Conservation (phyloP, 1,140 invertebrate species). For the Harpegnathos saltator region DNA sequence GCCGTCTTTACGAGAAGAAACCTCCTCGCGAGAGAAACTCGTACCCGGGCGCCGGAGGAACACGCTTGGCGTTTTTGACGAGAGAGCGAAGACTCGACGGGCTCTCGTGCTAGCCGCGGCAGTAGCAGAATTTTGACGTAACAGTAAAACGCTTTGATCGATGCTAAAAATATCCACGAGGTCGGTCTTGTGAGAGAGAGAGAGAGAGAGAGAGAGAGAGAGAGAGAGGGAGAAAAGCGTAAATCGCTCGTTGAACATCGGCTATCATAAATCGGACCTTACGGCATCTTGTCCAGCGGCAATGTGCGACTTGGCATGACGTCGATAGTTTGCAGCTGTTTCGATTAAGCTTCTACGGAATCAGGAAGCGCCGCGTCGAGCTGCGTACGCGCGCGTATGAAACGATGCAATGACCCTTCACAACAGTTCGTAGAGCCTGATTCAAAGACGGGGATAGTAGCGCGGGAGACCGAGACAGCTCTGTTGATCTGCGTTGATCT, state of each 20-base stretch:
- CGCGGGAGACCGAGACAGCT: slow-evolving; percentile 9
- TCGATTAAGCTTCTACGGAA: slow-evolving; percentile 49
- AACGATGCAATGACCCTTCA: slow-evolving; percentile 39
- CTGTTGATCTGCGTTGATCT: neutral
- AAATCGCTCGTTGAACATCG: slow-evolving; percentile 20
- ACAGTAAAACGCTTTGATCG: neutral
- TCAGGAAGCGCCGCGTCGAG: slow-evolving; percentile 50
- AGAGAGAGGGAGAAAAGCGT: too few species aligned
- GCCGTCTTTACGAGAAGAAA: neutral
- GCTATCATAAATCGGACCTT: slow-evolving; percentile 33
- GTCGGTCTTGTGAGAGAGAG: neutral
- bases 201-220: too few species aligned
- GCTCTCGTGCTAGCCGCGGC: neutral
- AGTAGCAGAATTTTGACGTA: neutral
- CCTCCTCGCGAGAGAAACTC: neutral
- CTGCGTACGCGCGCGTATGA: slow-evolving; percentile 7
- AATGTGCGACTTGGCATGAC: slow-evolving; percentile 54
- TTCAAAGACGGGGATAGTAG: slow-evolving; percentile 13
- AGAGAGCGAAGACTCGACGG: neutral
- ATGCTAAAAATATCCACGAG: slow-evolving; percentile 24
- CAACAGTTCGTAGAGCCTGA: slow-evolving; percentile 12
- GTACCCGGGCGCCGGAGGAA: neutral
- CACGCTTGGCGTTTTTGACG: too few species aligned
- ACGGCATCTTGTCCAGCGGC: slow-evolving; percentile 11
- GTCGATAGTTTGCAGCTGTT: slow-evolving; percentile 55